Base-by-base conservation (phyloP, 1,140 invertebrate species). In the Hylaeus anthracinus region DNA sequence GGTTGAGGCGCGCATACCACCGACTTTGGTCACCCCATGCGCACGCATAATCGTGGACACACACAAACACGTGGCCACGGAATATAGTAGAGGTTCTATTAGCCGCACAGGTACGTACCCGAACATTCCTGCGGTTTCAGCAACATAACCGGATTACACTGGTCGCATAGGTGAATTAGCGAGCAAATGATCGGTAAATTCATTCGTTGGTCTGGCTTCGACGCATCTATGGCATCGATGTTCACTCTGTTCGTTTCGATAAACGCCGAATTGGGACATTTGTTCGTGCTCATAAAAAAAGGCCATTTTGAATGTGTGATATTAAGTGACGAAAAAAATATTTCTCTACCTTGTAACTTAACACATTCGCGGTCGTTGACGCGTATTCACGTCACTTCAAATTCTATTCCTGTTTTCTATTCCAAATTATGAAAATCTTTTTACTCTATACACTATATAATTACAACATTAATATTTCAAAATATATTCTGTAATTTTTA, bases 131-230 rank as follows among this genome's bases (percentile, higher is more conserved):
- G 82, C 61, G 85, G 85, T 83, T 72, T 70, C 72, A 79, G 56
- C 79, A 79, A 87, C 82, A 86, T 89, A 90, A 90, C 89, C 83
- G 79, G 84, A 90, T 90, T 90, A 88, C 86, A 85, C 71, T 70
- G 86, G 72, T 87, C 78, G 87, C 84, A 88, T 87, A 88, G 88
- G 87, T 85, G 88, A 90, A 90, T 90, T 90, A 89, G 80, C 85
- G 85, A 64, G 87, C 86, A 89, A 90, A 85, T 88, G 86, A 89
- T 88, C 82, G 82, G 76, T 85, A 89, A 88, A 90, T 87, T 90
- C 89, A 85, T 89, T 90, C 86, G 77, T 79, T 69, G 75, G 67
- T 66, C 81, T 73, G 80, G 8, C 15, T 48, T 82, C 67, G 61
- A 81, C 72, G 61, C 64, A 43, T 61, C 43, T 43, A 26, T 51